phyloP scores from a whole-genome alignment of 2,113 vertebrate species.

The Pyxicephalus adspersus region DNA sequence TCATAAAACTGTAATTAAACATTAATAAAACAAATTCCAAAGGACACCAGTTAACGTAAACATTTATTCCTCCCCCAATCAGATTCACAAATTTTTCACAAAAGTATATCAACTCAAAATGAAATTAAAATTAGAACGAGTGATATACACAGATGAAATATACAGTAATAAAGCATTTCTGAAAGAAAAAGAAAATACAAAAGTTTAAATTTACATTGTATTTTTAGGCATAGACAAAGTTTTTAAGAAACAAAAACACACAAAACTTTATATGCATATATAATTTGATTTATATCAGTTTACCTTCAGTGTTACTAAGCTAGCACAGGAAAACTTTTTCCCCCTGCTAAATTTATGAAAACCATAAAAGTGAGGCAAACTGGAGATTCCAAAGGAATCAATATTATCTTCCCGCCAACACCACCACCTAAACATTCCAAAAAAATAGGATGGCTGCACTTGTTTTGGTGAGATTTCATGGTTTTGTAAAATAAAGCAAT shows the following conservation, averaged over 20 bases:
- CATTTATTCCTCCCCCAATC: slow-evolving; percentile 48
- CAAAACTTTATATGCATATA: slow-evolving; percentile 6
- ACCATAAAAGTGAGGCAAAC: slow-evolving; percentile 76
- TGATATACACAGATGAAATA: slow-evolving; percentile 75
- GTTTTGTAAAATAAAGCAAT: neutral
- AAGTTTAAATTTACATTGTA: slow-evolving; percentile 53
- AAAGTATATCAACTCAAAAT: slow-evolving; percentile 37
- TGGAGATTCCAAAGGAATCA: slow-evolving; percentile 85
- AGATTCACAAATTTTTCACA: slow-evolving; percentile 41
- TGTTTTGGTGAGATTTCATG: neutral
- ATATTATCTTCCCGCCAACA: slow-evolving; percentile 84
- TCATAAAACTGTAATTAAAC: no score
- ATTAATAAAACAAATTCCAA: neutral
- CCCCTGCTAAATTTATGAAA: slow-evolving; percentile 81
- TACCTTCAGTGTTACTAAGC: slow-evolving; percentile 81
- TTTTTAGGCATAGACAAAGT: slow-evolving; percentile 23
- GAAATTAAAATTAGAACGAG: slow-evolving; percentile 66
- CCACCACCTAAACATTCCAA: slow-evolving; percentile 68
- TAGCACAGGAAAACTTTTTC: slow-evolving; percentile 78
- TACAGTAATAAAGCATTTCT: slow-evolving; percentile 75
- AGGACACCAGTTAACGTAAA: slow-evolving; percentile 36
- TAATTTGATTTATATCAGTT: slow-evolving; percentile 60
- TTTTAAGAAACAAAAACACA: slow-evolving; percentile 36
- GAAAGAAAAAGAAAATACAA: slow-evolving; percentile 49
- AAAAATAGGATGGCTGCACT: slow-evolving; percentile 39